A percentile compares a stretch with the other conserved stretches of the same genome.
Evolutionary conservation across 2,888 invertebrate genomes (phyloP).

Genomic region (Megaustenia siamemsis): DNA sequence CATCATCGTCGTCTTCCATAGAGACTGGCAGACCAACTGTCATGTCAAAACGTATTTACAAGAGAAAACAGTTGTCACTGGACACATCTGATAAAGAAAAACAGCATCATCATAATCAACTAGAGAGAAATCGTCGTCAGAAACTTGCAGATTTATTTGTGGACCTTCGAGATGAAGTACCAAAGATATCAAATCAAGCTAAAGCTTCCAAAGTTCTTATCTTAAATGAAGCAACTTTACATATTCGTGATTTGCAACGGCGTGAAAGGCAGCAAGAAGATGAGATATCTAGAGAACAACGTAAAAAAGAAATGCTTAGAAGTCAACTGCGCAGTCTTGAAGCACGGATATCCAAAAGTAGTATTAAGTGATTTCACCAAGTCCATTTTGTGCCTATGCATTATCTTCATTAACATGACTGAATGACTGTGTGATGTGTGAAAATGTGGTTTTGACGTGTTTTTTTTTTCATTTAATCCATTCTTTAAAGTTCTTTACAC

Average conservation of each 20-base stretch:
- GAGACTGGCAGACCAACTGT: conserved; percentile 50
- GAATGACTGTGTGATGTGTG: background rate
- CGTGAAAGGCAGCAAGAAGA: conserved; percentile 36
- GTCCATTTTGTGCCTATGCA: conserved; percentile 15
- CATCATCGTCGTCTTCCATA: conserved; percentile 18
- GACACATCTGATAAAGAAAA: conserved; percentile 51
- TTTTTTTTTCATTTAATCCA: too few relatives aligned
- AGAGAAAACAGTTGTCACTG: conserved; percentile 20
- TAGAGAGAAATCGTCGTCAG: conserved; percentile 52
- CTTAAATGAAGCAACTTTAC: conserved; percentile 44
- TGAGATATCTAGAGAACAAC: conserved; percentile 32
- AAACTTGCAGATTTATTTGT: conserved; percentile 51
- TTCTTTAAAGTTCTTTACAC: too few relatives aligned
- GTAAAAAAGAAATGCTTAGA: conserved; percentile 22
- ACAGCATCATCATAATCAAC: conserved; percentile 52
- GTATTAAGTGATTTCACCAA: conserved; percentile 8
- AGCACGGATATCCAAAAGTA: conserved; percentile 23
- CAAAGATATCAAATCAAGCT: conserved; percentile 29
- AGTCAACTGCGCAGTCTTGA: conserved; percentile 37
- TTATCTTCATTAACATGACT: background rate
- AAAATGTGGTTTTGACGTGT: too few relatives aligned
- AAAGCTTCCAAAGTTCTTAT: conserved; percentile 52
- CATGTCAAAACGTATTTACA: conserved; percentile 44
- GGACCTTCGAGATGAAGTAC: conserved; percentile 49
- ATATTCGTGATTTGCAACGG: conserved; percentile 42